Evolutionary conservation across 1,140 invertebrate genomes (phyloP), one percentile per base, ranked within the genome.

Genomic region (Calosoma granatense): DNA sequence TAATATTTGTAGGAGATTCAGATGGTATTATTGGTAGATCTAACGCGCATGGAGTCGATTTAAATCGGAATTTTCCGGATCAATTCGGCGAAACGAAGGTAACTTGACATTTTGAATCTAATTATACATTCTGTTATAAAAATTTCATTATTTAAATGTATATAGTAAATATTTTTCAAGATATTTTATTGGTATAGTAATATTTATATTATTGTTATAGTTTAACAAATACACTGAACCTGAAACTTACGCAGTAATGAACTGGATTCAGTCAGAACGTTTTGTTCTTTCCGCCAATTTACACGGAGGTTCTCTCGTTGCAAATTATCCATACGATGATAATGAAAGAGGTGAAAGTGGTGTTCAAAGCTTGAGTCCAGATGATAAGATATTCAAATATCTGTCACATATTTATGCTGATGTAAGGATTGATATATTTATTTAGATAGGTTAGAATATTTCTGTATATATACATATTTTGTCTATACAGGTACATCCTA

Each of bases 51-150:
- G 67, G 78, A 39, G 75, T 95, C 1, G 97, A 99, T 72, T 76
- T 99, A 1, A 99, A 99, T 74, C 78, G 96, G 64, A 97, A 99
- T 74, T 99, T 99, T 69, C 97, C 97, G 0, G 92, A 97, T 69
- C 89, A 94, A 60, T 95, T 86, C 70, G 78, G 75, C 22, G 67
- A 72, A 0, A 85, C 82, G 56, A 61, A 81, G 69, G 84, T 85
- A 78, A 65, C 63, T 64, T 58, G 55, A 11, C 21, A 2, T 21
- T 54, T 3, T 52, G 47, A 51, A 11, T 57, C 53, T 30, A 47
- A 41, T 51, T 6, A 52, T 56, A 39, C n/a, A 22, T 6, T 17
- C 20, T 54, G 54, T 43, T 54, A 47, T 43, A 36, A 0, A 15
- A 3, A 15, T 43, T 17, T 59, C 53, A 22, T 53, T 20, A 55